Evolutionary conservation across 1,140 invertebrate genomes (phyloP), one percentile per base, ranked within the genome.

Genomic region (Macrocentrus cingulum): DNA sequence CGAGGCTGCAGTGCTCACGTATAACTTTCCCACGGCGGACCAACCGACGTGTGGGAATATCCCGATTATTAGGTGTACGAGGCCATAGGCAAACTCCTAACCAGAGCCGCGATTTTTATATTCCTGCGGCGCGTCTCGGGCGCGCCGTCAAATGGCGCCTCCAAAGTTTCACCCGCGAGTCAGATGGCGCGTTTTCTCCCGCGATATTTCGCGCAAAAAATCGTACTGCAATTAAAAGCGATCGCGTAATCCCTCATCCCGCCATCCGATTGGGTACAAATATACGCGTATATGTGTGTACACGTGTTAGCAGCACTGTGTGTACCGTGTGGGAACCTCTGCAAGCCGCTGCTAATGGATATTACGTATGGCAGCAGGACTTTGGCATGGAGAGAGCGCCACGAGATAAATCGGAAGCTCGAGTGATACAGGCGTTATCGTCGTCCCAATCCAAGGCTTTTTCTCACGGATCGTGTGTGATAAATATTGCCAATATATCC

Each of bases 21-120:
- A 74, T 76, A 68, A 72, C 69, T 78, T 80, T 80, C 77, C 77
- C 78, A 79, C 77, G 76, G 62, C 70, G 68, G 69, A 67, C 62
- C 66, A 65, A 37, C 32, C 57, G 65, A 62, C 65, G 71, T 79
- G 75, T 76, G 75, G 70, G 75, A 79, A 78, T 75, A 75, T 74
- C 64, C 62, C 65, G 68, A 71, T 78, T 75, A 78, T 76, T 74
- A 39, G 7, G 36, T 39, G 15, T 39, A 79, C 69, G 68, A 65
- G 72, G 66, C 69, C 67, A 70, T 75, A 72, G 72, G 71, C 67
- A 68, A 72, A 69, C 63, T 70, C 60, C 62, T 11, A 4, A 56
- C 56, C 60, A 39, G 4, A 4, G 9, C 25, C 25, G 4, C 25
- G 66, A 74, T 75, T 77, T 78, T 77, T 74, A 72, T 78, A 80